These are phyloP conservation scores for Avahi laniger DNA, from an alignment of 2,797 vertebrate species.

Conservation along the genomic window DNA sequence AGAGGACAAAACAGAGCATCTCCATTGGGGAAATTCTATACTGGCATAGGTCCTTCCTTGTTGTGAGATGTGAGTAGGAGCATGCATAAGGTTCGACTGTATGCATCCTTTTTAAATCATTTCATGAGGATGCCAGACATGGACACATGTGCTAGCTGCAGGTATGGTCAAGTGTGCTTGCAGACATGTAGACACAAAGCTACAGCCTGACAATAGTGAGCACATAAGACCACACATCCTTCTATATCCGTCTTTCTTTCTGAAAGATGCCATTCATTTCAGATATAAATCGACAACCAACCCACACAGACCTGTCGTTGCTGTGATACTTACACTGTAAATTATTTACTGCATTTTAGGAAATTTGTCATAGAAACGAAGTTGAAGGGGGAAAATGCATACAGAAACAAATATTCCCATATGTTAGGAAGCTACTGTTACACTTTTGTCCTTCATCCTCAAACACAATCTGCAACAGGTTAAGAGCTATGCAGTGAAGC, in stretches of 20 bases:
- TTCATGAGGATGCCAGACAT: background rate
- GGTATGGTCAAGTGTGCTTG: background rate
- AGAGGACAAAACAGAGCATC: background rate
- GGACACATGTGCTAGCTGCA: background rate
- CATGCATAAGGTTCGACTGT: background rate
- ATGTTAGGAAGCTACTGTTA: conserved; percentile 3
- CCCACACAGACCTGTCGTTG: conserved; percentile 59
- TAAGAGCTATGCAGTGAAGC: background rate
- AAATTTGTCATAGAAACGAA: conserved; percentile 56
- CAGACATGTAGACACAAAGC: background rate
- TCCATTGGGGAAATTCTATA: background rate
- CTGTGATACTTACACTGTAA: conserved; percentile 52
- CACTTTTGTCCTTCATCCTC: background rate
- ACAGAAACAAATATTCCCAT: conserved; percentile 35
- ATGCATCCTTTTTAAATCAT: background rate
- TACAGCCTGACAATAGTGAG: background rate
- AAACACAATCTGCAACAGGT: conserved; percentile 32
- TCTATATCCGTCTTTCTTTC: background rate
- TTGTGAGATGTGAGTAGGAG: background rate
- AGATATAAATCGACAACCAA: conserved; percentile 47
- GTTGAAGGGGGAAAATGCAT: background rate
- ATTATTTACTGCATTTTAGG: conserved; percentile 65
- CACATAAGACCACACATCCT: background rate
- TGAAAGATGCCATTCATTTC: conserved; percentile 68
- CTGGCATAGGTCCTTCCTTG: background rate